Conservation (phyloP, 2,113 vertebrate genomes). For the Myxocyprinus asiaticus region DNA sequence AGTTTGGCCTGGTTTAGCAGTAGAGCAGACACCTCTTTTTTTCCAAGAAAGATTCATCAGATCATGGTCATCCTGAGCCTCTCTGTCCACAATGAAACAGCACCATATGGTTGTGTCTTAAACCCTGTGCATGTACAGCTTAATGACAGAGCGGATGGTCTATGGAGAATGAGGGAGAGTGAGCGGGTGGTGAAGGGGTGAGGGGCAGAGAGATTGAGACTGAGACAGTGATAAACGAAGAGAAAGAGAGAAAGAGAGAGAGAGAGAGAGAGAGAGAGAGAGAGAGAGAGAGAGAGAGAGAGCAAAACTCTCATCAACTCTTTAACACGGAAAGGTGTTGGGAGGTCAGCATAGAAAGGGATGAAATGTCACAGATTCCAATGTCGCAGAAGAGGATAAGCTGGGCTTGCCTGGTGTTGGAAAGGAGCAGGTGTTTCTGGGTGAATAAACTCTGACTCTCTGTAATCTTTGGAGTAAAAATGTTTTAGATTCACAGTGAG, state of each 20-base stretch:
- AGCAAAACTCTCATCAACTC: conserved; percentile 76
- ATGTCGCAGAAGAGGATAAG: too few species aligned
- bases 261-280: conserved; percentile 36
- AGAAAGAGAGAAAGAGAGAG: too few species aligned
- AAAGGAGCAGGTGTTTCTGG: too few species aligned
- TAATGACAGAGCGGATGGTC: conserved; percentile 73
- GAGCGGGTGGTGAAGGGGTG: conserved; percentile 54
- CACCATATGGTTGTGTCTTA: conserved; percentile 77
- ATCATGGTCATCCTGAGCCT: conserved; percentile 67
- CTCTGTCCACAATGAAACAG: conserved; percentile 68
- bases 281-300: neutral
- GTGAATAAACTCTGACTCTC: neutral
- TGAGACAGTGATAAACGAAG: neutral
- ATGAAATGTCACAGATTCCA: too few species aligned
- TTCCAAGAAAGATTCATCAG: conserved; percentile 68
- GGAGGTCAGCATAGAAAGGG: conserved; percentile 62
- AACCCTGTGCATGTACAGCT: conserved; percentile 73
- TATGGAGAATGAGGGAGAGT: conserved; percentile 64
- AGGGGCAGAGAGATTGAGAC: neutral
- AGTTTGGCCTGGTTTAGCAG: conserved; percentile 41
- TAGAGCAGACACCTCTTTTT: conserved; percentile 62
- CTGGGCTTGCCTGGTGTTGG: too few species aligned
- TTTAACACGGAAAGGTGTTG: conserved; percentile 70
- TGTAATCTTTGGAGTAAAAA: neutral
- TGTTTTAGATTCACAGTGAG: neutral